Percentiles rank a stretch among this genome's conserved stretches.
These are phyloP conservation scores for Rhinogobius similis DNA, from an alignment of 2,113 vertebrate species.

Conservation along the genomic window DNA sequence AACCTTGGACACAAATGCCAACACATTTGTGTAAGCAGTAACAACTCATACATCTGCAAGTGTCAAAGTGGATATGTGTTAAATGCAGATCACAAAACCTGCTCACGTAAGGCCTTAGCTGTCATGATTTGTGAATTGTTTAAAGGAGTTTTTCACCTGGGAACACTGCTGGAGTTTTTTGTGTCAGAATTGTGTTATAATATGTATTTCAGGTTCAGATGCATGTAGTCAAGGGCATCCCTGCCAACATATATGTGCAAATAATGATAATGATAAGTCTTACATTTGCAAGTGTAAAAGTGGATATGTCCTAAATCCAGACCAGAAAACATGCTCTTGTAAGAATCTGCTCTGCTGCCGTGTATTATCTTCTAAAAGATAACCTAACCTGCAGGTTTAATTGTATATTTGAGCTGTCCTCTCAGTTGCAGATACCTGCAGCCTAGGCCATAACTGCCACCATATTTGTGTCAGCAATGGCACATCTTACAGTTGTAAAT, in stretches of 20 bases:
- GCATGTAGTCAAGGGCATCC: conserved; percentile 57
- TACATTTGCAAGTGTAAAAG: conserved; percentile 65
- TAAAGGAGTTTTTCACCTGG: background rate
- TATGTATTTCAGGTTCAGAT: conserved; percentile 45
- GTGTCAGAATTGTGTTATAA: background rate
- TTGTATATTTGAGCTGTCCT: conserved; percentile 14
- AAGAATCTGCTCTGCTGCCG: background rate
- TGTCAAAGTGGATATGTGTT: conserved; percentile 74
- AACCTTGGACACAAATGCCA: conserved; percentile 71
- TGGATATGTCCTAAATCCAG: conserved; percentile 50
- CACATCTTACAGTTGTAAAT: conserved; percentile 68
- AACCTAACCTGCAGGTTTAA: background rate
- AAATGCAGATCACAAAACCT: conserved; percentile 76
- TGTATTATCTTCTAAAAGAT: background rate
- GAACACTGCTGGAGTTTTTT: background rate
- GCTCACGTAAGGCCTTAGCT: conserved; percentile 59
- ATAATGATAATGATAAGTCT: conserved; percentile 39
- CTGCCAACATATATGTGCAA: conserved; percentile 72
- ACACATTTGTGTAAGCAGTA: conserved; percentile 71
- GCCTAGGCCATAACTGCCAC: conserved; percentile 75
- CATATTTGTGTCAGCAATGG: conserved; percentile 74
- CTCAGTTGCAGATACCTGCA: conserved; percentile 71
- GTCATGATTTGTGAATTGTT: background rate
- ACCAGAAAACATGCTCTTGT: conserved; percentile 14
- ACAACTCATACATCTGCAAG: conserved; percentile 59